A percentile compares a stretch with the other conserved stretches of the same genome.
Conservation (phyloP, 2,797 vertebrate genomes). For the Typhlichthys subterraneus region DNA sequence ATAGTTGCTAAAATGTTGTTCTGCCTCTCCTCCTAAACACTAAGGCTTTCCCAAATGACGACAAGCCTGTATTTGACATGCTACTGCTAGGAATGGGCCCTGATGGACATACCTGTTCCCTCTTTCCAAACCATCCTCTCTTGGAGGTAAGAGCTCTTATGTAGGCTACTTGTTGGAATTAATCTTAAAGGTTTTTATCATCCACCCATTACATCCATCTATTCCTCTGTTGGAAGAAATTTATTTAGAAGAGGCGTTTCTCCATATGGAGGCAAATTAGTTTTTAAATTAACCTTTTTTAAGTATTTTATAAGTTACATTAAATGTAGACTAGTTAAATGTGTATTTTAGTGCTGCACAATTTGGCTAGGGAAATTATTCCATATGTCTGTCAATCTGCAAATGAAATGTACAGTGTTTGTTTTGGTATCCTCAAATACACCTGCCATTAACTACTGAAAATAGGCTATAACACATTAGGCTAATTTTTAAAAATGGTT, state of each 20-base stretch:
- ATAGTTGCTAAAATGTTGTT: slow-evolving; percentile 3
- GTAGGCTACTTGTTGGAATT: not conserved
- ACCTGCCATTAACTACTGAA: too few relatives aligned
- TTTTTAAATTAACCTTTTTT: not conserved
- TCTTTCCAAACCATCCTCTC: slow-evolving; percentile 89
- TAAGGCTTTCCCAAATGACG: slow-evolving; percentile 82
- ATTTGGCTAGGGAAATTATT: not conserved
- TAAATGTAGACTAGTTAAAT: not conserved
- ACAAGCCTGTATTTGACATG: slow-evolving; percentile 86
- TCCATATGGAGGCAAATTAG: slow-evolving; percentile 5
- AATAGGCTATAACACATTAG: too few relatives aligned
- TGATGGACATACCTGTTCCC: slow-evolving; percentile 93
- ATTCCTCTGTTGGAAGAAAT: not conserved
- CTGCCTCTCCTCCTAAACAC: slow-evolving; percentile 8
- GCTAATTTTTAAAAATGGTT: too few relatives aligned
- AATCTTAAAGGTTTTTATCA: not conserved
- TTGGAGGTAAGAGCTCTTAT: slow-evolving; percentile 78
- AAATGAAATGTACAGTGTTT: too few relatives aligned
- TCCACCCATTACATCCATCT: not conserved
- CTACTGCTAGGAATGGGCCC: slow-evolving; percentile 90
- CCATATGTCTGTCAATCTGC: not conserved
- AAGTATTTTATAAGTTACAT: not conserved
- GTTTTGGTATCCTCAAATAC: too few relatives aligned
- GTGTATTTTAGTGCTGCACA: too few relatives aligned
- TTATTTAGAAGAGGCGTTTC: not conserved